Conservation (phyloP, 2,797 vertebrate species). For the Poeciliopsis infans region DNA sequence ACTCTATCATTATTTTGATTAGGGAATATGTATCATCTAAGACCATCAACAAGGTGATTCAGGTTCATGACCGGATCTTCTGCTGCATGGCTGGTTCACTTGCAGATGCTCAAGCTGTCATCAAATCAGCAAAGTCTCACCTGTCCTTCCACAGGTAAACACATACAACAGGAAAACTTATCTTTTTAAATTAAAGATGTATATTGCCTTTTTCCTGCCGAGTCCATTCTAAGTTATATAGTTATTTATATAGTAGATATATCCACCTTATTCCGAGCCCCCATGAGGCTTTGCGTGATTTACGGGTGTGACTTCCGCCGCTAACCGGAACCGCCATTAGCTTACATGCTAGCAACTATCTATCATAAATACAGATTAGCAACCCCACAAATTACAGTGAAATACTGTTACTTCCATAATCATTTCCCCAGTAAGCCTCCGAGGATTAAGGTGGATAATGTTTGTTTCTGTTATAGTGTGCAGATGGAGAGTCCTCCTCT, state of each 20-base stretch:
- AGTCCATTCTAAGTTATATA: not conserved
- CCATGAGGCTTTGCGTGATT: too few species aligned
- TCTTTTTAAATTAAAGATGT: not conserved
- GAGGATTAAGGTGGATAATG: too few species aligned
- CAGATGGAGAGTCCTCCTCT: conserved; percentile 83
- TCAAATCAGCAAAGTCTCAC: conserved; percentile 82
- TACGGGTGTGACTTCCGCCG: too few species aligned
- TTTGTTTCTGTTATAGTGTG: conserved; percentile 64
- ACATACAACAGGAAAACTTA: too few species aligned
- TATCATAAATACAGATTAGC: too few species aligned
- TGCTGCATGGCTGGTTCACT: conserved; percentile 88
- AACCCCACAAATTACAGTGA: too few species aligned
- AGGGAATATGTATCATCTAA: conserved; percentile 84
- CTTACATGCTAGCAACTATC: too few species aligned
- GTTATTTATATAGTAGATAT: not conserved
- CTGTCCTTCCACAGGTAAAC: conserved; percentile 34
- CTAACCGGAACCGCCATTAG: too few species aligned
- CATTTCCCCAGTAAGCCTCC: too few species aligned
- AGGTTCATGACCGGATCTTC: conserved; percentile 86
- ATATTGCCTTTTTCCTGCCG: not conserved
- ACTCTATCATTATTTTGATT: not conserved
- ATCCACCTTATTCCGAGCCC: too few species aligned
- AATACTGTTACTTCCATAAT: too few species aligned
- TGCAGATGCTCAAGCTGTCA: conserved; percentile 86
- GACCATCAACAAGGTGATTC: conserved; percentile 88